Conservation (phyloP, 2,888 invertebrate genomes). For the Mimumesa dahlbomi region DNA sequence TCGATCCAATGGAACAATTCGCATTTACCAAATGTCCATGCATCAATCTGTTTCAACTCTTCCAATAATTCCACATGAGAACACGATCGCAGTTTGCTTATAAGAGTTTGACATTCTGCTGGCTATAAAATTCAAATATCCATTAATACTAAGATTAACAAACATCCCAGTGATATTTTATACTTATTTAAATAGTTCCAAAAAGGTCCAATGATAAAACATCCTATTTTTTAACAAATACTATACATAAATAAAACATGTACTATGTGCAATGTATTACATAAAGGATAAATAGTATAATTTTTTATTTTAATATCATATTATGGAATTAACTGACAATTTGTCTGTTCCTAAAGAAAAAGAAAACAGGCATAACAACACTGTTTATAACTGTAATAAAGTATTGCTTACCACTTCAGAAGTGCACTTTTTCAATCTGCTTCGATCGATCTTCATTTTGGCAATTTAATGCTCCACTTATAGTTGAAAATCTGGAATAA, state of each 20-base stretch:
- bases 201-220: no score
- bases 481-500: conserved; percentile 70
- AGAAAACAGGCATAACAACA: not conserved
- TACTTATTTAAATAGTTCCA: no score
- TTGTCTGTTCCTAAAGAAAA: not conserved
- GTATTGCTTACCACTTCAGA: conserved; percentile 89
- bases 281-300: no score
- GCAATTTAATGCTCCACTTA: conserved; percentile 39
- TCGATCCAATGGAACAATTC: conserved; percentile 94
- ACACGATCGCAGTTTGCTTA: conserved; percentile 86
- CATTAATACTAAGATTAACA: conserved; percentile 10
- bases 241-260: no score
- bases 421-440: conserved; percentile 90
- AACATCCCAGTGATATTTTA: no score
- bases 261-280: no score
- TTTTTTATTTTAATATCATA: no score
- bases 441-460: conserved; percentile 91
- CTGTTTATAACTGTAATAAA: no score
- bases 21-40: conserved; percentile 93
- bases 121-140: conserved; percentile 79
- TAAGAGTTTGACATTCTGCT: conserved; percentile 88
- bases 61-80: conserved; percentile 85
- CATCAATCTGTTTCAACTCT: conserved; percentile 87
- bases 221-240: no score
- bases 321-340: not conserved